A percentile compares a stretch with the other conserved stretches of the same genome.
Conservation (phyloP, 2,113 vertebrate species). For the Beaufortia kweichowensis region DNA sequence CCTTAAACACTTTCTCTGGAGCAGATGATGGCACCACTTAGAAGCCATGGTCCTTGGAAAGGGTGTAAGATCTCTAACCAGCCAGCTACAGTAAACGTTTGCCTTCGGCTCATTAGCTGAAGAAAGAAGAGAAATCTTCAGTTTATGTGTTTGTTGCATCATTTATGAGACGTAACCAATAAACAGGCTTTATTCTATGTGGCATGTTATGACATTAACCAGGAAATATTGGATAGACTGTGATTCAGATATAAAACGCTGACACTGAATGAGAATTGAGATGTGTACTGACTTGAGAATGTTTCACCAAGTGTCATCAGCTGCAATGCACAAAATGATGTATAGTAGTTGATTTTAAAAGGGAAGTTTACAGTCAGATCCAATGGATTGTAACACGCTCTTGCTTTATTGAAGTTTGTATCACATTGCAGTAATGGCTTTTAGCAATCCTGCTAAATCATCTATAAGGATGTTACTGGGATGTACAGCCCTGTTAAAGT, state of each 20-base stretch:
- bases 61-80: neutral
- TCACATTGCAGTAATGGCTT: no score
- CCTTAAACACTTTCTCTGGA: neutral
- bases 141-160: neutral
- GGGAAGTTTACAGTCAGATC: neutral
- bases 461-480: no score
- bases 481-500: neutral
- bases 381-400: neutral
- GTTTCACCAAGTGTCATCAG: neutral
- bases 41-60: neutral
- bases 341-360: neutral
- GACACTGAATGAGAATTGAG: neutral
- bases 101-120: neutral
- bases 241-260: neutral
- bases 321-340: neutral
- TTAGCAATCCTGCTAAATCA: no score
- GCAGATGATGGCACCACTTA: neutral
- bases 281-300: neutral
- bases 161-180: constrained; percentile 1
- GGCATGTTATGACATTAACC: neutral
- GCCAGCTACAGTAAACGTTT: neutral
- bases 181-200: neutral
- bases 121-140: neutral
- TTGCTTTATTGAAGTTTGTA: neutral
- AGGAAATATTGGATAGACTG: neutral